phyloP scores from a whole-genome alignment of 1,140 invertebrate genomes.

The Ceratina japonica region DNA sequence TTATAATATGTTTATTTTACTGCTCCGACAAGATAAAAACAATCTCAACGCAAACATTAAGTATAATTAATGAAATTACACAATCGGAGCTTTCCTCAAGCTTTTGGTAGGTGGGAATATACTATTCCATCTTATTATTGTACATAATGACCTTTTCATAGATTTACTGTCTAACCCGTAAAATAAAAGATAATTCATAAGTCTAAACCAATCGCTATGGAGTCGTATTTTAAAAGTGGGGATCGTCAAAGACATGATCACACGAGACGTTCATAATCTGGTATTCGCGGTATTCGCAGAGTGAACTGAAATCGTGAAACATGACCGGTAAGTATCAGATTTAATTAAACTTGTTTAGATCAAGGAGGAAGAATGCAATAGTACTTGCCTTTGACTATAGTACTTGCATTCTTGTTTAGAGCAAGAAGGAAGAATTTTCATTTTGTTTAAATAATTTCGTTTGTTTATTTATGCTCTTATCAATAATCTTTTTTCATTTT shows the following conservation, averaged over 20 bases:
- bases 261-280: constrained; percentile 9
- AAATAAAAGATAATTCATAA: constrained; percentile 20
- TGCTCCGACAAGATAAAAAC: too few species aligned
- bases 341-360: neutral
- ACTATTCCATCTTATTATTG: too few species aligned
- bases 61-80: too few species aligned
- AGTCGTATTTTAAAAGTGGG: constrained; percentile 39
- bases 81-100: neutral
- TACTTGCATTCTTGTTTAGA: too few species aligned
- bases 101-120: neutral
- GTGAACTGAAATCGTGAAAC: constrained; percentile 43
- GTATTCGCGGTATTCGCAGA: constrained; percentile 57
- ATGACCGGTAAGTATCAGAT: constrained; percentile 62
- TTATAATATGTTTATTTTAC: too few species aligned
- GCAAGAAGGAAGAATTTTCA: neutral
- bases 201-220: constrained; percentile 17
- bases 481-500: too few species aligned
- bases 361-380: too few species aligned
- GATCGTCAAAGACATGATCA: constrained; percentile 26
- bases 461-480: too few species aligned
- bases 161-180: neutral
- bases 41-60: too few species aligned
- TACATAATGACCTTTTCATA: neutral
- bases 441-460: too few species aligned
- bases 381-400: too few species aligned